Evolutionary conservation across 2,113 vertebrate genomes (phyloP).

Genomic region (Anolis sagrei): DNA sequence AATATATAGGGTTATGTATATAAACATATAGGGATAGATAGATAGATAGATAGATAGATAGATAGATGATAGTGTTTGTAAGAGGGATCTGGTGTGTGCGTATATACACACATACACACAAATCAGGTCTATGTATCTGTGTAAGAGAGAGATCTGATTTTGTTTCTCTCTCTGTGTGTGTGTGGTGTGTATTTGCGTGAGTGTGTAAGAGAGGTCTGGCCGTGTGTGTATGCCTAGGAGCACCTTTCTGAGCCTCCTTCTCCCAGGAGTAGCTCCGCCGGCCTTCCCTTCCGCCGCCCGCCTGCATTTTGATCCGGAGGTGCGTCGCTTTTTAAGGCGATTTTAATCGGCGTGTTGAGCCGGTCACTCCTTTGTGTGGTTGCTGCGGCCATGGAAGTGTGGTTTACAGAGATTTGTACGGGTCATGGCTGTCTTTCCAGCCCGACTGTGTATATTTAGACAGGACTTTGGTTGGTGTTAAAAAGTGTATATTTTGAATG

Average conservation of each 20-base stretch:
- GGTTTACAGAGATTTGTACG: slow-evolving; percentile 92
- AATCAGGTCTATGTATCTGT: too few species aligned
- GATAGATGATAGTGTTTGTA: too few species aligned
- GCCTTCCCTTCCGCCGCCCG: slow-evolving; percentile 47
- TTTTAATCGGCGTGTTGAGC: slow-evolving; percentile 87
- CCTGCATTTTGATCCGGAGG: slow-evolving; percentile 73
- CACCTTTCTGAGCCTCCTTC: slow-evolving; percentile 34
- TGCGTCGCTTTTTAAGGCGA: slow-evolving; percentile 81
- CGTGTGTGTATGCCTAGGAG: background rate
- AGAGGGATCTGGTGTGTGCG: too few species aligned
- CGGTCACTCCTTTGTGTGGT: slow-evolving; percentile 81
- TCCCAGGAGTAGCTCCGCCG: slow-evolving; percentile 28
- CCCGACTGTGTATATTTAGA: slow-evolving; percentile 92
- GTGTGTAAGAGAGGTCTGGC: background rate
- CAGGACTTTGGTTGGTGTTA: slow-evolving; percentile 92
- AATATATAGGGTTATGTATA: too few species aligned
- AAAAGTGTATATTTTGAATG: slow-evolving; percentile 93
- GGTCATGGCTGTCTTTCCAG: slow-evolving; percentile 86
- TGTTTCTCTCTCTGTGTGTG: too few species aligned
- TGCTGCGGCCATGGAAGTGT: slow-evolving; percentile 89
- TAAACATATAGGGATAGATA: too few species aligned
- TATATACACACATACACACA: too few species aligned
- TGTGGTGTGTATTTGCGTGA: background rate
- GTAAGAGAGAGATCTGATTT: too few species aligned
- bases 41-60: too few species aligned